phyloP scores from a whole-genome alignment of 2,888 invertebrate species.

The Ormyrus pomaceus region DNA sequence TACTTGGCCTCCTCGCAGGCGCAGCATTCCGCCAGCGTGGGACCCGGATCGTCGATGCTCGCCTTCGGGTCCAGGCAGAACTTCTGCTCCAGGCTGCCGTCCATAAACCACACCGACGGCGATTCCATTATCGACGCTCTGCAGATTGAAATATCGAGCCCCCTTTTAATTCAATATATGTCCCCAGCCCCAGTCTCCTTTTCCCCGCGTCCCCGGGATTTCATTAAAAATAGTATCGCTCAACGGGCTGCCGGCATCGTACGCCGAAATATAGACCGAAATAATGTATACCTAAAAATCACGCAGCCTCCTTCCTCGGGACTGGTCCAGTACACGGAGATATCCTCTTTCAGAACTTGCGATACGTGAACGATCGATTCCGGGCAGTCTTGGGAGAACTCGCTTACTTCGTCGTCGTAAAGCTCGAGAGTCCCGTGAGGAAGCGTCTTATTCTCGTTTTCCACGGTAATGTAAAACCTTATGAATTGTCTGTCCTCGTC shows the following conservation, averaged over 20 bases:
- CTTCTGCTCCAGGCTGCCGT: slow-evolving; percentile 84
- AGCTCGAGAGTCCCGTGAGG: slow-evolving; percentile 68
- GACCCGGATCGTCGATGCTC: slow-evolving; percentile 77
- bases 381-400: slow-evolving; percentile 89
- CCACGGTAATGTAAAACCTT: slow-evolving; percentile 85
- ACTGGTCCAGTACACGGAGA: slow-evolving; percentile 94
- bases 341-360: slow-evolving; percentile 87
- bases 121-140: slow-evolving; percentile 93
- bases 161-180: background rate
- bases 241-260: too few relatives aligned
- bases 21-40: slow-evolving; percentile 83
- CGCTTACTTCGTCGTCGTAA: slow-evolving; percentile 78
- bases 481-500: slow-evolving; percentile 75
- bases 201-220: too few relatives aligned
- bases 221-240: too few relatives aligned
- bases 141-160: background rate
- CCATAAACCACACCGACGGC: slow-evolving; percentile 87
- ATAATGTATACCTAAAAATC: slow-evolving; percentile 82
- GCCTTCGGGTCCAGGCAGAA: slow-evolving; percentile 87
- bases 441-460: slow-evolving; percentile 75
- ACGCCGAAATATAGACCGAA: too few relatives aligned
- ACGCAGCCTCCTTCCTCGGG: slow-evolving; percentile 92
- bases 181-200: too few relatives aligned
- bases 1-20: slow-evolving; percentile 98
- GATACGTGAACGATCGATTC: slow-evolving; percentile 90